These are phyloP conservation scores for Hydraecia micacea DNA, from an alignment of 2,888 invertebrate species.

Conservation along the genomic window DNA sequence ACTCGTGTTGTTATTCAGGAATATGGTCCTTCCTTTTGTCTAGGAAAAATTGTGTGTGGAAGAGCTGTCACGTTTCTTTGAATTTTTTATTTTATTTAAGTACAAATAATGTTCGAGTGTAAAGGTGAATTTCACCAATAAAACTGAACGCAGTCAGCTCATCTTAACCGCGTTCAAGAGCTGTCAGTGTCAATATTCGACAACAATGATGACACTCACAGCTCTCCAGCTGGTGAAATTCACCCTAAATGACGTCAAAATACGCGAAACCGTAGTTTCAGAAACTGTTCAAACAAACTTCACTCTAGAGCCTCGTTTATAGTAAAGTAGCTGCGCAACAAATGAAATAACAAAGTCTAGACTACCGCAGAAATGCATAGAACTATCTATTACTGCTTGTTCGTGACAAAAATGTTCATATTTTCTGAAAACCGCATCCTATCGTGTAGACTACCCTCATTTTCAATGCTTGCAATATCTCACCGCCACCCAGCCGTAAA, in stretches of 20 bases:
- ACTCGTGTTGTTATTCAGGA: neutral
- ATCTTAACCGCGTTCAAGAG: neutral
- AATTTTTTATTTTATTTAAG: neutral
- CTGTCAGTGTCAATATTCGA: neutral
- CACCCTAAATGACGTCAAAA: neutral
- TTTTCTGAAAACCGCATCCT: constrained; percentile 26
- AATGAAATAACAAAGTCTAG: constrained; percentile 25
- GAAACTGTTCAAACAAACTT: constrained; percentile 25
- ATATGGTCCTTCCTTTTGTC: neutral
- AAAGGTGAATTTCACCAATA: neutral
- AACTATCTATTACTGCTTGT: constrained; percentile 8
- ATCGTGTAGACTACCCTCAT: constrained; percentile 7
- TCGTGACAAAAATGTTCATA: constrained; percentile 34
- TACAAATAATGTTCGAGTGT: neutral
- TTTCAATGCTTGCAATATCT: constrained; percentile 35
- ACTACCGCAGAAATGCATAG: constrained; percentile 13
- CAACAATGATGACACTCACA: neutral
- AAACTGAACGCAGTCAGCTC: too few species aligned
- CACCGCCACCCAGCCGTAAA: constrained; percentile 26
- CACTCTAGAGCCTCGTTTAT: neutral
- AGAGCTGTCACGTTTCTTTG: neutral
- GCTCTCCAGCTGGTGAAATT: neutral
- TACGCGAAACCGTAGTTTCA: neutral
- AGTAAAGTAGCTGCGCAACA: neutral
- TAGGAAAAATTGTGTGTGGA: neutral